Percentiles rank a stretch among this genome's conserved stretches.
Evolutionary conservation across 2,888 invertebrate genomes (phyloP).

Genomic region (Linnaemya tessellans): DNA sequence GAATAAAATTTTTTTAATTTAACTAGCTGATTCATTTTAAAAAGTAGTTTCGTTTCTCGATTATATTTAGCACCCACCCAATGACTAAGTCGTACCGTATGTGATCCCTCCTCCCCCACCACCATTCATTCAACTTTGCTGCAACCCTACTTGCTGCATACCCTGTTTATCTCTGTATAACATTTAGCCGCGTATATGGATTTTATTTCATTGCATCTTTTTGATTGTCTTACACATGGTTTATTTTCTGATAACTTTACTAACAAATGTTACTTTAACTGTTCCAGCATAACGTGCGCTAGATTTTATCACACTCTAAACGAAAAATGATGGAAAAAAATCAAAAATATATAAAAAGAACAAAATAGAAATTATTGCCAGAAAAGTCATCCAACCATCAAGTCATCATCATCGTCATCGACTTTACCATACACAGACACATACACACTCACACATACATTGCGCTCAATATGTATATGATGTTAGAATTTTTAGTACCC

Average conservation of each 20-base stretch:
- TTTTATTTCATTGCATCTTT: slow-evolving; percentile 62
- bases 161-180: slow-evolving; percentile 56
- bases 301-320: slow-evolving; percentile 60
- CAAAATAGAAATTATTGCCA: slow-evolving; percentile 60
- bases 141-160: neutral
- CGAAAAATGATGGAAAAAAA: slow-evolving; percentile 19
- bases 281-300: slow-evolving; percentile 67
- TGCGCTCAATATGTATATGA: neutral
- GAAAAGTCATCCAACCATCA: slow-evolving; percentile 71
- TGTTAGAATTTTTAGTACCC: slow-evolving; percentile 23
- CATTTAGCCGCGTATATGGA: slow-evolving; percentile 62
- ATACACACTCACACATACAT: neutral
- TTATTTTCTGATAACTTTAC: slow-evolving; percentile 69
- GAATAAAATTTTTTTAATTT: too few species aligned
- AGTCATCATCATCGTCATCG: slow-evolving; percentile 60
- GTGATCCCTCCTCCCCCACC: neutral
- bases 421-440: neutral
- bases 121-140: neutral
- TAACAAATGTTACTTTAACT: slow-evolving; percentile 71
- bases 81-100: slow-evolving; percentile 19
- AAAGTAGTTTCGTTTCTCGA: too few species aligned
- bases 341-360: slow-evolving; percentile 1
- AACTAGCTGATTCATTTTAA: too few species aligned
- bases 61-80: neutral
- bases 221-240: slow-evolving; percentile 65